phyloP scores from a whole-genome alignment of 2,113 vertebrate species.

The Phalacrocorax carbo region DNA sequence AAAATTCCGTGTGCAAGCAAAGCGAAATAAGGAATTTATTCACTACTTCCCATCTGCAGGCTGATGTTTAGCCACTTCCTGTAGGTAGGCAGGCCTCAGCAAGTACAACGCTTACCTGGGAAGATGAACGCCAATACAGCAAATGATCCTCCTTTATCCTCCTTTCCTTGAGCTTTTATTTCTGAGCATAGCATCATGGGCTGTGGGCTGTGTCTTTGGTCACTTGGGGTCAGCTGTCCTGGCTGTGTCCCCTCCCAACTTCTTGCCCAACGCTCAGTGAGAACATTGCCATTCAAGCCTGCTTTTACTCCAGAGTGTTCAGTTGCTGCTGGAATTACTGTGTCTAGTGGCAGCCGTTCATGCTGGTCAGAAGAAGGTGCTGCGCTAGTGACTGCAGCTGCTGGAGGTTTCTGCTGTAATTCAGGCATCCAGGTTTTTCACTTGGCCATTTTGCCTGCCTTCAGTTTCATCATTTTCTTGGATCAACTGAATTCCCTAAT shows the following conservation, averaged over 20 bases:
- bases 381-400: background rate
- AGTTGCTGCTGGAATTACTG: background rate
- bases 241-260: background rate
- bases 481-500: background rate
- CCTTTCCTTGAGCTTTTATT: background rate
- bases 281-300: background rate
- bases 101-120: background rate
- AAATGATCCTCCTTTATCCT: background rate
- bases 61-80: background rate
- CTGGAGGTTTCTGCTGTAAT: background rate
- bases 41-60: background rate
- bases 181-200: background rate
- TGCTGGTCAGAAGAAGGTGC: background rate
- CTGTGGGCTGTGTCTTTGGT: background rate
- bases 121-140: background rate
- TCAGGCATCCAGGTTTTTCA: background rate
- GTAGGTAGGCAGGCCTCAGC: background rate
- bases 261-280: fast-evolving
- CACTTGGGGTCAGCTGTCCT: background rate
- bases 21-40: background rate
- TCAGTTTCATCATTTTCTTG: background rate
- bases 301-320: background rate
- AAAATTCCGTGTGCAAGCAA: background rate
- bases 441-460: background rate
- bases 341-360: background rate